Base-by-base conservation (phyloP, 2,113 vertebrate species). In the Cygnus atratus region DNA sequence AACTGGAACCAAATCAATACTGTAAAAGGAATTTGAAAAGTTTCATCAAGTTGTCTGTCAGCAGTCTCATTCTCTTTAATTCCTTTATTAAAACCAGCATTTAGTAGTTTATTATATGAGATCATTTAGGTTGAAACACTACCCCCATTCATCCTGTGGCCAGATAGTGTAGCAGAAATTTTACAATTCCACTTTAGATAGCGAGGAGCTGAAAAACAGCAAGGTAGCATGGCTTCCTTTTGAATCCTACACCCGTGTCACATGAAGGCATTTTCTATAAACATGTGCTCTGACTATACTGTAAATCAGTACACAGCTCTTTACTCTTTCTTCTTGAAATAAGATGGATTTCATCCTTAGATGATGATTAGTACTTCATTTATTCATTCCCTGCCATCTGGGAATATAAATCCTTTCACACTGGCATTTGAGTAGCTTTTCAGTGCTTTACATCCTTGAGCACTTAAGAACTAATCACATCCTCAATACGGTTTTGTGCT, bases 51-150 rank as follows among this genome's bases (percentile, higher is more conserved):
- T 33, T 84, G 24, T 72, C 90, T 93, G 86, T 96, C 90, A 97
- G 43, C 88, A 95, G 48, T 37, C 57, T 90, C 61, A 79, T 93
- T 93, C 68, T 44, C 54, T 80, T 68, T 88, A 92, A 93, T 88
- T 93, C 31, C 17, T 94, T 93, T 84, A 94, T 96, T 95, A 90
- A 95, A 93, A 63, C 16, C 95, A 95, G 61, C 43, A 68, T 78
- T 87, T 90, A 63, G 79, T 68, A 87, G 61, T 62, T 87, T 75
- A 72, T 75, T 90, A 37, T 50, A 82, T 93, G 87, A 95, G 78
- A 70, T 87, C 80, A 93, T 85, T 79, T 73, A 83, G 11, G 35
- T 81, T 96, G 76, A 88, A 96, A 88, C 43, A 84, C 35, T 95
- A 87, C 21, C 44, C 6, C 0, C 41, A 63, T 74, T 94, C 52